These are phyloP conservation scores for Megaustenia siamemsis DNA, from an alignment of 2,888 invertebrate genomes.

Conservation along the genomic window DNA sequence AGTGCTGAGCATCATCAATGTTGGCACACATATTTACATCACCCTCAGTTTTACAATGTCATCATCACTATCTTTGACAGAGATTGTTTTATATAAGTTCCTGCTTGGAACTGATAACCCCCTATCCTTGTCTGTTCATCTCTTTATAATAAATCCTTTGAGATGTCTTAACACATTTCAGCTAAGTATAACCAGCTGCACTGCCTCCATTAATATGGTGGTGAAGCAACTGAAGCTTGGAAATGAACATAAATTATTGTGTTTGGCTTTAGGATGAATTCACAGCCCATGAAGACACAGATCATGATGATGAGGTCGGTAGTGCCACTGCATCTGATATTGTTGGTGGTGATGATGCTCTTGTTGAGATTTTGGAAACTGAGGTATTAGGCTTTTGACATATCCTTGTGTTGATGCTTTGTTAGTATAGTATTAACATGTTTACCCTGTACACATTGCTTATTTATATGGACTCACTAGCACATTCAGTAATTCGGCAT, in stretches of 20 bases:
- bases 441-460: neutral
- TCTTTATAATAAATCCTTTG: too few species aligned
- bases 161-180: too few species aligned
- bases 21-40: neutral
- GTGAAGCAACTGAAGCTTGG: neutral
- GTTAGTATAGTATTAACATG: neutral
- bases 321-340: slow-evolving; percentile 59
- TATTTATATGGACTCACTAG: too few species aligned
- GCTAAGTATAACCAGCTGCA: too few species aligned
- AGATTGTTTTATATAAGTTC: too few species aligned
- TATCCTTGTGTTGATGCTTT: slow-evolving; percentile 23
- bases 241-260: neutral
- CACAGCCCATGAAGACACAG: slow-evolving; percentile 48
- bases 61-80: too few species aligned
- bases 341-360: slow-evolving; percentile 62
- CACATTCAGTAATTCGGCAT: too few species aligned
- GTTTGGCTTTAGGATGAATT: slow-evolving; percentile 56
- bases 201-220: too few species aligned
- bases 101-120: too few species aligned
- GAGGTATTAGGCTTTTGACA: slow-evolving; percentile 65
- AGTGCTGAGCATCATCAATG: neutral
- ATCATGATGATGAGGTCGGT: slow-evolving; percentile 63
- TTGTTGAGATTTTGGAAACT: slow-evolving; percentile 75
- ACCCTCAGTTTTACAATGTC: neutral
- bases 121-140: too few species aligned